Percentiles rank a stretch among this genome's conserved stretches.
These are phyloP conservation scores for Pteromalus puparum DNA, from an alignment of 1,140 invertebrate species.

Conservation along the genomic window DNA sequence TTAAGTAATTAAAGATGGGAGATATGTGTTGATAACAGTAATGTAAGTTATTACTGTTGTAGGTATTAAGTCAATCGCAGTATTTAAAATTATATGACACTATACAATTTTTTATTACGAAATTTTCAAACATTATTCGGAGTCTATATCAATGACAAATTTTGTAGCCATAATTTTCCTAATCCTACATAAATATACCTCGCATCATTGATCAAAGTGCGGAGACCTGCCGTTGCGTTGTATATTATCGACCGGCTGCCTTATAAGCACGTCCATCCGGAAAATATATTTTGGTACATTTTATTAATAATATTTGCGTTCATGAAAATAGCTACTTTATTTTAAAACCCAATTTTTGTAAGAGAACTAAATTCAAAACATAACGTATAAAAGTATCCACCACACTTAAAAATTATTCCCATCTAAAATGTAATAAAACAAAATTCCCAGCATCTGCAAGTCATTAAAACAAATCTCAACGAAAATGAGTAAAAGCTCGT, in stretches of 20 bases:
- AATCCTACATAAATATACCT: background rate
- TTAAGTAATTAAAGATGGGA: background rate
- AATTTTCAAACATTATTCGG: too few relatives aligned
- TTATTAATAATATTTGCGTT: background rate
- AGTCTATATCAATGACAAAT: background rate
- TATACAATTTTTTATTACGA: too few relatives aligned
- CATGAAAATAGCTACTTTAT: background rate
- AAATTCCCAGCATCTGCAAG: background rate
- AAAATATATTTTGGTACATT: constrained; percentile 5
- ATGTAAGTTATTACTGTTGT: background rate
- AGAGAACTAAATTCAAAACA: too few relatives aligned
- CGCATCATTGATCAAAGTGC: constrained; percentile 18
- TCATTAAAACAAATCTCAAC: constrained; percentile 21
- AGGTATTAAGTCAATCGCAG: background rate
- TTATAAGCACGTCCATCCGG: background rate
- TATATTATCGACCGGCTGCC: background rate
- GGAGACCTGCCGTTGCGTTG: background rate
- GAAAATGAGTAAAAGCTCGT: background rate
- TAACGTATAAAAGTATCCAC: background rate
- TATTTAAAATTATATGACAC: background rate
- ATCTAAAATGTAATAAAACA: background rate
- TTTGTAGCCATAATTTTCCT: background rate
- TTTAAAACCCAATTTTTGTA: too few relatives aligned
- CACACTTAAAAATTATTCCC: background rate
- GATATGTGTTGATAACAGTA: background rate